These are phyloP conservation scores for Silurus asotus DNA, from an alignment of 2,113 vertebrate genomes.

Conservation along the genomic window DNA sequence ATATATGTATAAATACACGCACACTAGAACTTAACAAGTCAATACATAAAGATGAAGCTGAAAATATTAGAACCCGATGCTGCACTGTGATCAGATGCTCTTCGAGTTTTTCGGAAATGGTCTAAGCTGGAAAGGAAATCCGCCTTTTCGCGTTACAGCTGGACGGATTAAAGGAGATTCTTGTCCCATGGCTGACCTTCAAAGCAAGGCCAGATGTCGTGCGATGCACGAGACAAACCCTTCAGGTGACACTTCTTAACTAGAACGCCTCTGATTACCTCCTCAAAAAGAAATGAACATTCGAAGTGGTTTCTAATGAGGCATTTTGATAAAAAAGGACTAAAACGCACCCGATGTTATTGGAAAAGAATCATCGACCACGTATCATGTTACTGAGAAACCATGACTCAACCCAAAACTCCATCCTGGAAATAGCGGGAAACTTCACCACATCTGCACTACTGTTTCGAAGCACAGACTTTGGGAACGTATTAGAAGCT, in stretches of 20 bases:
- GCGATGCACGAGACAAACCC: conserved; percentile 64
- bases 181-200: conserved; percentile 75
- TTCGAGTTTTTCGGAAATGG: conserved; percentile 19
- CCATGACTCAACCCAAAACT: neutral
- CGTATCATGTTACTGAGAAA: neutral
- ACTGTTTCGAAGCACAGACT: neutral
- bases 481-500: neutral
- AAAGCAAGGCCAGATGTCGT: conserved; percentile 73
- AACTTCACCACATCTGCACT: neutral
- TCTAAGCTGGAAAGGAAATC: conserved; percentile 30
- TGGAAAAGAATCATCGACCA: neutral
- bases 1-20: too few relatives aligned
- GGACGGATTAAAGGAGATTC: conserved; percentile 71
- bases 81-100: conserved; percentile 12
- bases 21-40: neutral
- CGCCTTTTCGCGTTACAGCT: conserved; percentile 36
- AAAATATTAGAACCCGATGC: neutral
- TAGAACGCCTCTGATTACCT: conserved; percentile 51
- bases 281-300: conserved; percentile 47
- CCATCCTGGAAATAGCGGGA: neutral
- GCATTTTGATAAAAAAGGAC: neutral
- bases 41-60: neutral
- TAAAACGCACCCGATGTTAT: neutral
- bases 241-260: conserved; percentile 70
- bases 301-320: neutral